A percentile compares a stretch with the other conserved stretches of the same genome.
phyloP scores from a whole-genome alignment of 2,797 vertebrate species.

The Intellagama lesueurii region DNA sequence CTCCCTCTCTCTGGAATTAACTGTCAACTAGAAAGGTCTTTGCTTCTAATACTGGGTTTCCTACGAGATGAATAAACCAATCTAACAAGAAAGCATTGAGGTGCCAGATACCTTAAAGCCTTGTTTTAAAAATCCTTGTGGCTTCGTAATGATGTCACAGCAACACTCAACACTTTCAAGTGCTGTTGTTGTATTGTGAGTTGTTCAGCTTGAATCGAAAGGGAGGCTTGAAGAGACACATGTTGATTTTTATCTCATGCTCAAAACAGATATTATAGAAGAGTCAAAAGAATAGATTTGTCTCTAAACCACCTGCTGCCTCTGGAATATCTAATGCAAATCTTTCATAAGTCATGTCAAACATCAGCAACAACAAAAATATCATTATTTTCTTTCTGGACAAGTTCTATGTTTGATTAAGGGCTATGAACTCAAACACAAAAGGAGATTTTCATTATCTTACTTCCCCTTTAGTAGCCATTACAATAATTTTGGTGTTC shows the following conservation, averaged over 20 bases:
- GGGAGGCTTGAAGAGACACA: conserved; percentile 59
- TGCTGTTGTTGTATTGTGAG: conserved; percentile 51
- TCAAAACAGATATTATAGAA: conserved; percentile 58
- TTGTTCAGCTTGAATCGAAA: conserved; percentile 55
- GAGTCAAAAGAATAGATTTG: conserved; percentile 44
- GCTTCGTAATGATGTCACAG: conserved; percentile 55
- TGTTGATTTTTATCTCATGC: conserved; percentile 58
- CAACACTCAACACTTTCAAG: conserved; percentile 62
- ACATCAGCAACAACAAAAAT: conserved; percentile 51
- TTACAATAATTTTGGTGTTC: neutral
- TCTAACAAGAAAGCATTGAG: conserved; percentile 39
- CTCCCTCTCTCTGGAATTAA: conserved; percentile 57
- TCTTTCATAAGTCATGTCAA: conserved; percentile 65
- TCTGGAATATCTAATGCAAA: conserved; percentile 62
- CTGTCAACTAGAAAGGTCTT: conserved; percentile 52
- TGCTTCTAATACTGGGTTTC: conserved; percentile 55
- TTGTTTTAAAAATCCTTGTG: conserved; percentile 52
- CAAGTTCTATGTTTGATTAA: conserved; percentile 65
- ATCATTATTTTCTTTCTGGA: conserved; percentile 45
- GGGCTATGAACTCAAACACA: conserved; percentile 42
- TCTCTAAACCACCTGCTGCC: conserved; percentile 59
- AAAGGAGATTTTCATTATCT: conserved; percentile 50
- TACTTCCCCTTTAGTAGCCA: conserved; percentile 48
- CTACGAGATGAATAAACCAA: conserved; percentile 56
- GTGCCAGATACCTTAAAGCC: conserved; percentile 59